Conservation (phyloP, 1,140 invertebrate species). For the Drosophila melanogaster region DNA sequence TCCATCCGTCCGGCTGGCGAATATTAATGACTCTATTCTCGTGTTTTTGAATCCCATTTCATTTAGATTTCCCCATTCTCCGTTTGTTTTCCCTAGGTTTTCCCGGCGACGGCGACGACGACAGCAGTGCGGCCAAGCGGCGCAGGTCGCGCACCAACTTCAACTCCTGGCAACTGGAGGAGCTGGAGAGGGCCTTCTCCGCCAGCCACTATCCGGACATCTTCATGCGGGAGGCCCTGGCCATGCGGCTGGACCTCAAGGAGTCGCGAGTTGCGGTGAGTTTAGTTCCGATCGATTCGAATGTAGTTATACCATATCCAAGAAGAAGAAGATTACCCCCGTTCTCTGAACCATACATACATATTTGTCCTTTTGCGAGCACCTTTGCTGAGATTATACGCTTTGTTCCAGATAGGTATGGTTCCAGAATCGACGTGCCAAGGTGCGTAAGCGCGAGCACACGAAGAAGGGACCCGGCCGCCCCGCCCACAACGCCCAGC, state of each 20-base stretch:
- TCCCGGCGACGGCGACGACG: conserved; percentile 83
- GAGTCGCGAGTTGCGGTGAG: conserved; percentile 99
- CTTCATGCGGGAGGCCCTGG: conserved; percentile 98
- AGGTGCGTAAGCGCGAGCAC: conserved; percentile 99
- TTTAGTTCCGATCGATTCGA: conserved; percentile 76
- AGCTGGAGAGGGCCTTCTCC: conserved; percentile 98
- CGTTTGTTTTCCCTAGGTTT: conserved; percentile 63
- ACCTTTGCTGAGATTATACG: conserved; percentile 84
- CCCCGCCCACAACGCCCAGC: conserved; percentile 99
- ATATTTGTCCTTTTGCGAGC: conserved; percentile 6
- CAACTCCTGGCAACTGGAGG: conserved; percentile 99
- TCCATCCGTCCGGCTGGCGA: neutral
- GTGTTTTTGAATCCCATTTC: conserved; percentile 31
- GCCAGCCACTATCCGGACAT: conserved; percentile 99
- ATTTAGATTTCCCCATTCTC: conserved; percentile 23
- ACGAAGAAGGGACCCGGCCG: conserved; percentile 99
- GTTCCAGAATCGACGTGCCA: conserved; percentile 99
- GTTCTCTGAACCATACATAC: too few species aligned
- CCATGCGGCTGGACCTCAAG: conserved; percentile 97
- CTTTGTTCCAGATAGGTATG: conserved; percentile 92
- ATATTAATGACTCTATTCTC: conserved; percentile 35
- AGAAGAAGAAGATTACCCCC: too few species aligned
- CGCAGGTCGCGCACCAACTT: conserved; percentile 98
- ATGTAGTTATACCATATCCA: too few species aligned
- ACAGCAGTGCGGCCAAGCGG: conserved; percentile 87